Evolutionary conservation across 2,113 vertebrate genomes (phyloP), one percentile per base, ranked within the genome.

Genomic region (Dolichallabes microphthalmus): DNA sequence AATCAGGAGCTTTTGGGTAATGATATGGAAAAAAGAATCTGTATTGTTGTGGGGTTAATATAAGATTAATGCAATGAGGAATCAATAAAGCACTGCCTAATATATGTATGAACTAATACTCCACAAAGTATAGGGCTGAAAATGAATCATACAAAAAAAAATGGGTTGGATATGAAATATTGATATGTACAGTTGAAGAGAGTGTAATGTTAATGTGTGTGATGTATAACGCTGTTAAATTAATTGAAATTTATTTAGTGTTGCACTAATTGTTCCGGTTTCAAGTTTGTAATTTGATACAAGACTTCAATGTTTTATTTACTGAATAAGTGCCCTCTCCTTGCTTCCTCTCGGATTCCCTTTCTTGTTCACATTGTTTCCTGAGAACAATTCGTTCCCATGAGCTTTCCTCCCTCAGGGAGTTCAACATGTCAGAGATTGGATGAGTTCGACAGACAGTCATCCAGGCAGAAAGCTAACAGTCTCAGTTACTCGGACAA

Each of bases 371-470:
- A 3, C 3, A 39, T 30, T 86, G 53, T 60, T 69, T 82, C 55
- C 81, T 57, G 14, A 87, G 76, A 76, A 77, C 75, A 58, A 35
- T 87, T 80, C 39, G 25, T 52, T 73, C 30, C n/a, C 80, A 45
- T 17, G 50, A 83, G 57, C 9, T 57, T 57, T 57, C 22, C n/a
- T 58, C 19, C 66, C 86, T 39, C 8, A 22, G 81, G 87, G 82
- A 88, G 84, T 53, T 39, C 83, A 84, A 90, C 86, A 85, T 90
- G 91, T 85, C 89, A 89, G 86, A 4, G 87, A 88, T 89, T 79
- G 53, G 58, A 84, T 35, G 60, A 81, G 81, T 87, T 68, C 82
- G 82, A 80, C 87, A 79, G 89, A 90, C 89, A 86, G 82, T 61
- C 45, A 84, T 82, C 85, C 81, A 87, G 85, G 87, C 88, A 39